Percentiles rank a stretch among this genome's conserved stretches.
phyloP scores from a whole-genome alignment of 2,797 vertebrate species.

The Tapera naevia region DNA sequence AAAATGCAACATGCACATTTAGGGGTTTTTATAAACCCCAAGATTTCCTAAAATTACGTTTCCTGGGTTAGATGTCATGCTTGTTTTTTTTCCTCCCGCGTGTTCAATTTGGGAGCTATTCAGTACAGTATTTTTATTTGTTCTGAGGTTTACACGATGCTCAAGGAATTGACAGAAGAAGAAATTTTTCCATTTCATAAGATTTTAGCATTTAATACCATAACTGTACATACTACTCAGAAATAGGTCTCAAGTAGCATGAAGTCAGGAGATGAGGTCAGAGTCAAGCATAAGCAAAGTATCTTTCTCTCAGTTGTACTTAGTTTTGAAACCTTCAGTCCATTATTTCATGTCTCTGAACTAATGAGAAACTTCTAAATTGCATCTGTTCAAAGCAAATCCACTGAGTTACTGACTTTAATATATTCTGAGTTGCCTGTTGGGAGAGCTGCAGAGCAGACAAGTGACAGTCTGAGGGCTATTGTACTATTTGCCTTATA shows the following conservation, averaged over 20 bases:
- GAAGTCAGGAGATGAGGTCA: not conserved
- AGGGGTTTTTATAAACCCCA: not conserved
- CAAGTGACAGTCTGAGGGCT: not conserved
- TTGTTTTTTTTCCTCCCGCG: not conserved
- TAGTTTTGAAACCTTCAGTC: not conserved
- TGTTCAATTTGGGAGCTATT: not conserved
- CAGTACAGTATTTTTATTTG: not conserved
- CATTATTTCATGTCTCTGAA: not conserved
- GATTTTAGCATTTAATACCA: not conserved
- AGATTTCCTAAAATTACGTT: not conserved
- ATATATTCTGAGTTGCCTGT: not conserved
- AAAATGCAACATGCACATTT: not conserved
- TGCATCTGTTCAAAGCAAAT: not conserved
- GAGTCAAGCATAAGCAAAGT: not conserved
- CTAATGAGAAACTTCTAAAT: not conserved
- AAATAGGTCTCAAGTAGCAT: not conserved
- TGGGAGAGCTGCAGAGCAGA: not conserved
- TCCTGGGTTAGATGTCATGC: not conserved
- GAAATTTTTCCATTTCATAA: not conserved
- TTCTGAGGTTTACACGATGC: not conserved
- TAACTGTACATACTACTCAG: not conserved
- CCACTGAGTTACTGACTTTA: not conserved
- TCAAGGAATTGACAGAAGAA: not conserved
- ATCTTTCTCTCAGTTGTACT: not conserved
- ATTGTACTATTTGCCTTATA: not conserved